Evolutionary conservation across 2,797 vertebrate genomes (phyloP), one percentile per base, ranked within the genome.

Genomic region (Melanotaenia boesemani): DNA sequence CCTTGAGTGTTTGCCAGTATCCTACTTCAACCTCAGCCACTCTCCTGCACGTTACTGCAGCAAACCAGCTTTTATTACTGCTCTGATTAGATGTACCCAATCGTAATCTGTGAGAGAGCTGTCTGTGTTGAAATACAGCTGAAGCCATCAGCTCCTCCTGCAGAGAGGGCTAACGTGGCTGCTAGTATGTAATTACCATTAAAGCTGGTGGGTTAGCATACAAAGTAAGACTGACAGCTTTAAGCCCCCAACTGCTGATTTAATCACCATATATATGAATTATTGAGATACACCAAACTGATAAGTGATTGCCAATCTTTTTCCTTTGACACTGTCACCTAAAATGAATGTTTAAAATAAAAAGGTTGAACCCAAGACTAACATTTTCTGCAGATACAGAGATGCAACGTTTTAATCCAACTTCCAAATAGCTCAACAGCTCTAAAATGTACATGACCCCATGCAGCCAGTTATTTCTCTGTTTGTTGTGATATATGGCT

Each of bases 41-140:
- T 69, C 66, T 77, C 56, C 64, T 46, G 63, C 63, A 68, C 76
- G 58, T 76, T 81, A 61, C 67, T 57, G 73, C 70, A 69, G 78
- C 32, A 22, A 80, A 76, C 54, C 86, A 63, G 39, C 68, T 52
- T 66, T 70, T 79, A 74, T 75, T 82, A 73, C 44, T 16, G 62
- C 66, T 64, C 76, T 88, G 88, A 91, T 92, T 91, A 89, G 74
- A 87, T 63, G 76, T 73, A 79, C 71, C 81, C 73, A 89, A 89
- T 84, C 79, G 82, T 79, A 82, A 88, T 88, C 86, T 77, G 69
- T 24, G 11, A 74, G 77, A 80, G 81, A 70, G 84, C 63, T 5
- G 79, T 71, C 82, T 85, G 84, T 85, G 88, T 85, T 76, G 75
- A 82, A 87, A 87, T 81, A 80, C 79, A 86, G 83, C 82, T 77